A percentile compares a stretch with the other conserved stretches of the same genome.
Evolutionary conservation across 2,113 vertebrate species (phyloP).

Genomic region (Perognathus longimembris): DNA sequence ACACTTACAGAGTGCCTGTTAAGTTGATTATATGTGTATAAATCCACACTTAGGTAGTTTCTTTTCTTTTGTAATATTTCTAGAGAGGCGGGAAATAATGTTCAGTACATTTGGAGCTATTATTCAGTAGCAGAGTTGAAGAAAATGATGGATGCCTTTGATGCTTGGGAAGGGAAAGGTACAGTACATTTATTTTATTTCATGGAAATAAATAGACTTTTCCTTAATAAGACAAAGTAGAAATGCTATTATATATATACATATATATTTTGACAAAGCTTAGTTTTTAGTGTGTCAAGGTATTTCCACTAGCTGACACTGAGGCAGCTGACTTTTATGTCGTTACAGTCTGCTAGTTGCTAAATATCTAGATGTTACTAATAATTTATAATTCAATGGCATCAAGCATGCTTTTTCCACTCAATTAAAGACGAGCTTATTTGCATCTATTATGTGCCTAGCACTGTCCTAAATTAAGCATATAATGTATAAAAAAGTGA

Average conservation of each 20-base stretch:
- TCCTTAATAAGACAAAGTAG: slow-evolving; percentile 45
- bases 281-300: slow-evolving; percentile 15
- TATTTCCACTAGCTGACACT: neutral
- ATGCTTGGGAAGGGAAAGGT: slow-evolving; percentile 88
- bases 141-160: slow-evolving; percentile 88
- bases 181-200: slow-evolving; percentile 54
- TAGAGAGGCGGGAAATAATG: slow-evolving; percentile 89
- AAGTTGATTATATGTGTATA: neutral
- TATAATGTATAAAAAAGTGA: neutral
- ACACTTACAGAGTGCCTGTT: neutral
- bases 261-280: neutral
- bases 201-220: slow-evolving; percentile 9
- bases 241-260: neutral
- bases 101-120: slow-evolving; percentile 90
- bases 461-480: slow-evolving; percentile 3
- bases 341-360: neutral
- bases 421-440: slow-evolving; percentile 26
- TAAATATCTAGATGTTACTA: neutral
- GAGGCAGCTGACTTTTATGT: slow-evolving; percentile 4
- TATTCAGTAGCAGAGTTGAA: slow-evolving; percentile 87
- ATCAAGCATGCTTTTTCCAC: slow-evolving; percentile 13
- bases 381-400: slow-evolving; percentile 33
- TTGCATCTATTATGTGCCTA: neutral
- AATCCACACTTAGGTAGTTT: neutral
- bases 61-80: slow-evolving; percentile 74